Evolutionary conservation across 2,113 vertebrate genomes (phyloP).

Genomic region (Abramis brama): DNA sequence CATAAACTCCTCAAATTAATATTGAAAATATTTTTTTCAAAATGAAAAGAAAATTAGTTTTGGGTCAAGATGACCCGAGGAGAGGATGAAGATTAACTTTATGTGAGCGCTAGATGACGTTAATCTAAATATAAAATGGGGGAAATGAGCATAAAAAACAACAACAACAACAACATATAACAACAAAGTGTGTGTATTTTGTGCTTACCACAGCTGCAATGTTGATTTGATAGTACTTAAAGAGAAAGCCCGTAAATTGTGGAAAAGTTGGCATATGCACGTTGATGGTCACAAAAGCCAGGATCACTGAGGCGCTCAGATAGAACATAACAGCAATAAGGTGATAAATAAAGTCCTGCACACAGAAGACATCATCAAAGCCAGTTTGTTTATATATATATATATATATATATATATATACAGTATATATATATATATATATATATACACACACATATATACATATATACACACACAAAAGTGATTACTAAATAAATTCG

Average conservation of each 20-base stretch:
- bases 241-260: rapidly evolving
- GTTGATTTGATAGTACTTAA: conserved; percentile 73
- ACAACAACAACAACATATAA: background rate
- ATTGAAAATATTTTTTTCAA: too few relatives aligned
- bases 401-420: too few relatives aligned
- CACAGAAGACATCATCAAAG: background rate
- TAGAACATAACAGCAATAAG: conserved; percentile 72
- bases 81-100: too few relatives aligned
- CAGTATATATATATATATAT: too few relatives aligned
- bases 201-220: conserved; percentile 82
- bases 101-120: background rate
- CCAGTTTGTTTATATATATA: too few relatives aligned
- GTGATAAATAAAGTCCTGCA: conserved; percentile 70
- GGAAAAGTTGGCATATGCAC: rapidly evolving
- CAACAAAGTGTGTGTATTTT: background rate
- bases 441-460: too few relatives aligned
- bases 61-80: too few relatives aligned
- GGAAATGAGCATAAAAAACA: background rate
- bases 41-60: too few relatives aligned
- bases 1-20: too few relatives aligned
- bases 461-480: too few relatives aligned
- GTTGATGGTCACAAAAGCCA: conserved; percentile 64
- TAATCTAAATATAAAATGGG: background rate
- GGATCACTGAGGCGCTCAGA: conserved; percentile 71
- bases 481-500: too few relatives aligned